A percentile compares a stretch with the other conserved stretches of the same genome.
These are phyloP conservation scores for Chlamydotis undulata DNA, from an alignment of 2,113 vertebrate species.

Conservation along the genomic window DNA sequence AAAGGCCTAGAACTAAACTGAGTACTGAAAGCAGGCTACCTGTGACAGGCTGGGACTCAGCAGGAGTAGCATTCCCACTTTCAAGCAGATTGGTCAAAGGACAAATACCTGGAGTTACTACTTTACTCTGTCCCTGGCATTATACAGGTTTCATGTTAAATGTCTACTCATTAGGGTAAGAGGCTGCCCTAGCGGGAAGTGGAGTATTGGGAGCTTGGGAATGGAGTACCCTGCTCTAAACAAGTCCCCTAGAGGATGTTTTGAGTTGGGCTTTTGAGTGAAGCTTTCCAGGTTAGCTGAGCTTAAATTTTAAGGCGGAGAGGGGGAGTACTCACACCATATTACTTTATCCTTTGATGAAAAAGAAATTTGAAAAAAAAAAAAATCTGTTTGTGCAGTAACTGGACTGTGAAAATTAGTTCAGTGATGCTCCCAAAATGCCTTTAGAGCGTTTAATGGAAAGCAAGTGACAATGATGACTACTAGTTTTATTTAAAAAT, in stretches of 20 bases:
- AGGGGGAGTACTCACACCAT: neutral
- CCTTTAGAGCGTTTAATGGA: neutral
- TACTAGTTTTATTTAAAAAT: neutral
- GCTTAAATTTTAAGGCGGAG: neutral
- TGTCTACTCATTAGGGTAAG: neutral
- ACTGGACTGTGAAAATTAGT: neutral
- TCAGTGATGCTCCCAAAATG: neutral
- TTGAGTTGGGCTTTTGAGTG: neutral
- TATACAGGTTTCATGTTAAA: neutral
- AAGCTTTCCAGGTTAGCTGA: neutral
- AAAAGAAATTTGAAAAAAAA: neutral
- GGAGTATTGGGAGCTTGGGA: neutral
- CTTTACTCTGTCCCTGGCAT: neutral
- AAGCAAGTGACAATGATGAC: neutral
- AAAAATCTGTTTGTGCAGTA: neutral
- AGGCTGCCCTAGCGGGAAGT: neutral
- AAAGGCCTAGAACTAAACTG: neutral
- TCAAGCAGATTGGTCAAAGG: neutral
- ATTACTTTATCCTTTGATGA: neutral
- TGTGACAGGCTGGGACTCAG: neutral
- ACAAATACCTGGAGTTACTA: neutral
- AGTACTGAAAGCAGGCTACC: neutral
- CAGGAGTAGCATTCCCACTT: neutral
- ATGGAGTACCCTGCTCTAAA: neutral
- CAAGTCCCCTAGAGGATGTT: neutral